Evolutionary conservation across 2,797 vertebrate species (phyloP).

Genomic region (Otolemur crassicaudatus): DNA sequence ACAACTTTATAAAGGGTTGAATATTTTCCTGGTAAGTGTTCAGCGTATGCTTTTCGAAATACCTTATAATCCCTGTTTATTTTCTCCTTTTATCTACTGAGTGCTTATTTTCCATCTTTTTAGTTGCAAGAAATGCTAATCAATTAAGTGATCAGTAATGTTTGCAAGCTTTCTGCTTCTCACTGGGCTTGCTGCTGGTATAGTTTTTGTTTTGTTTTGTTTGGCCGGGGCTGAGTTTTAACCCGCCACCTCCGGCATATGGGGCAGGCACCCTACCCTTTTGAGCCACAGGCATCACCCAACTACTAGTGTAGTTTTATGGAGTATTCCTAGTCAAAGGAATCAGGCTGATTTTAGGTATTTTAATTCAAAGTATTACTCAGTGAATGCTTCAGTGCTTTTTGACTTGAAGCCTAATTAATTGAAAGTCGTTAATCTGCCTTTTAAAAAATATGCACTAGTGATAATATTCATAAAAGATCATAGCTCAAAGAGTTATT

Average conservation of each 20-base stretch:
- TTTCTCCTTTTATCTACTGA: background rate
- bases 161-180: background rate
- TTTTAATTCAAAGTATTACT: background rate
- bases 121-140: background rate
- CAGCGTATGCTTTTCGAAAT: conserved; percentile 21
- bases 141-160: background rate
- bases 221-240: no score
- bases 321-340: background rate
- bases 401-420: background rate
- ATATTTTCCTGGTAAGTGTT: conserved; percentile 84
- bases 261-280: no score
- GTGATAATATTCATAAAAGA: background rate
- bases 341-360: background rate
- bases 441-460: background rate
- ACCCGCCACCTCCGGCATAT: no score
- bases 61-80: background rate
- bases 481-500: background rate
- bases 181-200: background rate
- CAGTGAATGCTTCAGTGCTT: background rate
- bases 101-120: background rate
- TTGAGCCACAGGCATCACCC: no score
- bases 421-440: background rate
- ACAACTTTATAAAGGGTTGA: conserved; percentile 49
- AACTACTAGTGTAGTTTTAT: background rate
- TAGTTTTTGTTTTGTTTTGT: background rate